Percentiles rank a stretch among this genome's conserved stretches.
phyloP scores from a whole-genome alignment of 2,113 vertebrate species.

The Carassius gibelio region DNA sequence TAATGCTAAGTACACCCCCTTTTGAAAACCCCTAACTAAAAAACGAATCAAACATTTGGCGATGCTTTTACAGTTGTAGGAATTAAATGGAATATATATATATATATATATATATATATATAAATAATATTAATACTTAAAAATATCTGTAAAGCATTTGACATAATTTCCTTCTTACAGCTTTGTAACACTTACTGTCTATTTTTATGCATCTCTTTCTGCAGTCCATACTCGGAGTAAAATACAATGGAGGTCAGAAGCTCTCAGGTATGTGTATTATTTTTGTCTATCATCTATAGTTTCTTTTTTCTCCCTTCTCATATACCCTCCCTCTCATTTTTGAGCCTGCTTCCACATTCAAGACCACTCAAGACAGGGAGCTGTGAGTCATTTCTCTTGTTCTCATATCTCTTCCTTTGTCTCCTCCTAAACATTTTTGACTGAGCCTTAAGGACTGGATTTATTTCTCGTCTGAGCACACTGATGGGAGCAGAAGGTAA shows the following conservation, averaged over 20 bases:
- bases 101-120: too few relatives aligned
- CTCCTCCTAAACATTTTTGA: neutral
- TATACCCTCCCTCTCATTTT: neutral
- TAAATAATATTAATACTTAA: neutral
- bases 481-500: neutral
- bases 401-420: neutral
- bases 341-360: neutral
- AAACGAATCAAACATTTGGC: too few relatives aligned
- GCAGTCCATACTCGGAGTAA: neutral
- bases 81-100: too few relatives aligned
- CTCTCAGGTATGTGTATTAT: neutral
- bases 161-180: too few relatives aligned
- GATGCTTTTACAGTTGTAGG: too few relatives aligned
- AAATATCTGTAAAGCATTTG: neutral
- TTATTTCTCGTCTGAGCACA: constrained; percentile 13
- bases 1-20: too few relatives aligned
- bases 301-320: neutral
- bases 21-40: too few relatives aligned
- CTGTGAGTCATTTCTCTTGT: neutral
- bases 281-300: neutral
- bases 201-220: neutral
- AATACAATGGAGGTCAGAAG: constrained; percentile 5
- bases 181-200: neutral
- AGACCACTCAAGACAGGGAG: neutral
- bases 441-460: constrained; percentile 8